These are phyloP conservation scores for Cuculus canorus DNA, from an alignment of 2,797 vertebrate genomes.

Conservation along the genomic window DNA sequence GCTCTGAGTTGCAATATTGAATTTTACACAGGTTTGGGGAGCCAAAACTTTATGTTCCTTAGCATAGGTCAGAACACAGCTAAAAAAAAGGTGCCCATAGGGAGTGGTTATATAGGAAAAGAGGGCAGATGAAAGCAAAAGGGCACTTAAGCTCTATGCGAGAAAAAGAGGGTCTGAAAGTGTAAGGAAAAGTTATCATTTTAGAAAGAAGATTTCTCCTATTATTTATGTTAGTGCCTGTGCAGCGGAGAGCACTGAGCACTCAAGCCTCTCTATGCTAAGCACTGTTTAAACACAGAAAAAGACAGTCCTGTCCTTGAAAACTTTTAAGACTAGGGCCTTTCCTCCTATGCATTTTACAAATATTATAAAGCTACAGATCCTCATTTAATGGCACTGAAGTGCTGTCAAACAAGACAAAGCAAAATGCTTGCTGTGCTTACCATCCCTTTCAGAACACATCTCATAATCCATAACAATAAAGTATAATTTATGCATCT, in stretches of 20 bases:
- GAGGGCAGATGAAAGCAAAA: background rate
- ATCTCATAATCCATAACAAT: constrained; percentile 59
- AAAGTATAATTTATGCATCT: constrained; percentile 70
- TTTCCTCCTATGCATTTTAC: background rate
- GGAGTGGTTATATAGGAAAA: background rate
- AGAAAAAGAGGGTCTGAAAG: background rate
- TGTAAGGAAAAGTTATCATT: background rate
- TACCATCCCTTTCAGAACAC: constrained; percentile 45
- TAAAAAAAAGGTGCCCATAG: background rate
- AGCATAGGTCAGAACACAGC: background rate
- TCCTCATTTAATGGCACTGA: constrained; percentile 34
- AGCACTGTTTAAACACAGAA: background rate
- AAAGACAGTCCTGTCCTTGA: background rate
- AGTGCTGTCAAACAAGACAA: constrained; percentile 16
- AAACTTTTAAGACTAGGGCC: background rate
- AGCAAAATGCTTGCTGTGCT: constrained; percentile 52
- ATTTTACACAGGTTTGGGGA: background rate
- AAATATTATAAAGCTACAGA: background rate
- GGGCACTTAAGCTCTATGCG: background rate
- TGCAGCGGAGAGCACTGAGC: background rate
- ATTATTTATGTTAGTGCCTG: background rate
- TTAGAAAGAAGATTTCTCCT: background rate
- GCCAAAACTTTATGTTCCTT: background rate
- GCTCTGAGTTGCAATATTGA: background rate
- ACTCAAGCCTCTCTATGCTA: background rate